Evolutionary conservation across 2,797 vertebrate species (phyloP).

Genomic region (Vultur gryphus): DNA sequence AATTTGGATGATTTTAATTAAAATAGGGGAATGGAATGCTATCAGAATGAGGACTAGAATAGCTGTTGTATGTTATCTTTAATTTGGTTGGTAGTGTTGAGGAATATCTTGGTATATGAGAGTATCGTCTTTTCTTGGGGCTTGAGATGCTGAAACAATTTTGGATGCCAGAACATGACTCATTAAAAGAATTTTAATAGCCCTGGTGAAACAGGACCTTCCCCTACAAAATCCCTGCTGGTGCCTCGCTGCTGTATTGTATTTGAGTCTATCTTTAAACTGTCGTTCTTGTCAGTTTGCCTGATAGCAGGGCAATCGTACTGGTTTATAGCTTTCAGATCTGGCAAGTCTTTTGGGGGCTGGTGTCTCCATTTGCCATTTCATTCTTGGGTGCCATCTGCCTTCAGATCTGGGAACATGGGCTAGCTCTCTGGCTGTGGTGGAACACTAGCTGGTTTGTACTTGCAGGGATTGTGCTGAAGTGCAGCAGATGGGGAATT

Average conservation of each 20-base stretch:
- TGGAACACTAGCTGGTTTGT: background rate
- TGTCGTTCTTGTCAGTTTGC: background rate
- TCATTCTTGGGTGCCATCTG: background rate
- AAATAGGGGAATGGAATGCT: background rate
- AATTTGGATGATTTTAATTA: background rate
- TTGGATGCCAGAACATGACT: background rate
- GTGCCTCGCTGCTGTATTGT: background rate
- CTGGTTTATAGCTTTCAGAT: background rate
- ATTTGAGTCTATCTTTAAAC: background rate
- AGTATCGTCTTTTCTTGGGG: background rate
- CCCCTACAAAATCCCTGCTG: background rate
- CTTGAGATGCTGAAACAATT: background rate
- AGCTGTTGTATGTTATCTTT: background rate
- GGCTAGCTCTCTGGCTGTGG: background rate
- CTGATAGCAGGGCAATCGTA: rapidly evolving
- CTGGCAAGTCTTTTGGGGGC: background rate
- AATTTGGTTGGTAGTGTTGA: background rate
- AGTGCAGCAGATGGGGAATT: background rate
- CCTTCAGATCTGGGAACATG: background rate
- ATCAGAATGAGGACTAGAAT: background rate
- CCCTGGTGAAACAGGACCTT: background rate
- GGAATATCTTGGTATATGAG: background rate
- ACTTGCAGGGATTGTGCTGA: background rate
- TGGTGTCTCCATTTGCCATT: background rate
- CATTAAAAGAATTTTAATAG: background rate